Evolutionary conservation across 2,888 invertebrate genomes (phyloP).

Genomic region (Catocala fraxini): DNA sequence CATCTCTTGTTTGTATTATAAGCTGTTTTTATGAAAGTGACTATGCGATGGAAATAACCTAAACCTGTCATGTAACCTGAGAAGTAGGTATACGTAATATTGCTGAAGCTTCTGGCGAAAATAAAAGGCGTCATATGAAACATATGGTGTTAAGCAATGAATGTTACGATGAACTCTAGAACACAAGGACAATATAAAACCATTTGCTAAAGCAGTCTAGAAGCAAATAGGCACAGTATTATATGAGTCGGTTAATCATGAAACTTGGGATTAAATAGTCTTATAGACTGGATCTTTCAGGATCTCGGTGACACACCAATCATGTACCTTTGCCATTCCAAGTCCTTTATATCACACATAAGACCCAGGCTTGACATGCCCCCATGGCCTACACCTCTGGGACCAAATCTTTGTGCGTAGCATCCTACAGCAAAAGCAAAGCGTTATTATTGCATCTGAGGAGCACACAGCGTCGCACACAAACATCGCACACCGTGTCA

Average conservation of each 20-base stretch:
- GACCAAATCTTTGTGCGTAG: slow-evolving; percentile 98
- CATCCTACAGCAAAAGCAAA: slow-evolving; percentile 91
- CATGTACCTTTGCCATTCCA: slow-evolving; percentile 91
- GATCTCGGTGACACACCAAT: slow-evolving; percentile 56
- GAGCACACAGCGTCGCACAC: slow-evolving; percentile 69
- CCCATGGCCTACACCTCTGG: slow-evolving; percentile 97
- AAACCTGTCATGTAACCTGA: slow-evolving; percentile 85
- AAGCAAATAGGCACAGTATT: slow-evolving; percentile 66
- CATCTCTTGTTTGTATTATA: slow-evolving; percentile 87
- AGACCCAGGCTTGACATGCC: slow-evolving; percentile 95
- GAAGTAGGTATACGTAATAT: slow-evolving; percentile 67
- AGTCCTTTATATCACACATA: slow-evolving; percentile 94
- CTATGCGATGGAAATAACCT: slow-evolving; percentile 86
- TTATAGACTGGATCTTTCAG: slow-evolving; percentile 63
- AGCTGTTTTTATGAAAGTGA: slow-evolving; percentile 88
- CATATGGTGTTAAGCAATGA: slow-evolving; percentile 45
- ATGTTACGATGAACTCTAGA: slow-evolving; percentile 35
- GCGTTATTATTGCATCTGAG: slow-evolving; percentile 73
- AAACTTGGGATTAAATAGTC: slow-evolving; percentile 53
- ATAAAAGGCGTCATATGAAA: slow-evolving; percentile 38
- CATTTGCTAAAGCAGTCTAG: slow-evolving; percentile 73
- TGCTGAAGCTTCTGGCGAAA: slow-evolving; percentile 40
- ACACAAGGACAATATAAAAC: slow-evolving; percentile 42
- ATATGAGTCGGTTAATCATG: slow-evolving; percentile 58
- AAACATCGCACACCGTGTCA: slow-evolving; percentile 43